Conservation (phyloP, 2,797 vertebrate species). For the Masticophis lateralis region DNA sequence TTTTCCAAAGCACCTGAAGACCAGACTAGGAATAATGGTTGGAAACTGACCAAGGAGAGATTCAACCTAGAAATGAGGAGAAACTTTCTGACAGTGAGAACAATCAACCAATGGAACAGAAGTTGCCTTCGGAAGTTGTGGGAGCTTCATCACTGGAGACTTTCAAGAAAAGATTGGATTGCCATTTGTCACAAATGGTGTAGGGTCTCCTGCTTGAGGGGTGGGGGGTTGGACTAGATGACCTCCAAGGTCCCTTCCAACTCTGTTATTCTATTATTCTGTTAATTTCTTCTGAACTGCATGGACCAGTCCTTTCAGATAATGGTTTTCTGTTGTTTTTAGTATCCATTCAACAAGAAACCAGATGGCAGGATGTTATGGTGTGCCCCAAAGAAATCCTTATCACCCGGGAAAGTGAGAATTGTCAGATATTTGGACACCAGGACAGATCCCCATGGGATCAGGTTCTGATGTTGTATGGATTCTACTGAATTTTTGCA, state of each 20-base stretch:
- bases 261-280: neutral
- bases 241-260: neutral
- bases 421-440: neutral
- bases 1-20: too few species aligned
- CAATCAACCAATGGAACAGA: neutral
- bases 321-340: neutral
- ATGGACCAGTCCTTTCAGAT: neutral
- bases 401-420: neutral
- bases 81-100: neutral
- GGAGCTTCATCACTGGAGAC: neutral
- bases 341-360: neutral
- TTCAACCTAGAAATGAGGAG: neutral
- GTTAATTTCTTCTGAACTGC: neutral
- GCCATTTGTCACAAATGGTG: neutral
- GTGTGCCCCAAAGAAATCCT: neutral
- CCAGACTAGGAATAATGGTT: neutral
- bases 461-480: neutral
- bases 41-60: neutral
- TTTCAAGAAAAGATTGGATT: neutral
- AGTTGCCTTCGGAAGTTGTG: neutral
- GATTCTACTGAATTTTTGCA: neutral
- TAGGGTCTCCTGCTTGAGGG: neutral
- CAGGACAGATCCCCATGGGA: neutral
- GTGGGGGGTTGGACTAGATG: neutral
- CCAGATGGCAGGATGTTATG: neutral